These are phyloP conservation scores for Sinocyclocheilus rhinocerous DNA, from an alignment of 2,113 vertebrate genomes.

Conservation along the genomic window DNA sequence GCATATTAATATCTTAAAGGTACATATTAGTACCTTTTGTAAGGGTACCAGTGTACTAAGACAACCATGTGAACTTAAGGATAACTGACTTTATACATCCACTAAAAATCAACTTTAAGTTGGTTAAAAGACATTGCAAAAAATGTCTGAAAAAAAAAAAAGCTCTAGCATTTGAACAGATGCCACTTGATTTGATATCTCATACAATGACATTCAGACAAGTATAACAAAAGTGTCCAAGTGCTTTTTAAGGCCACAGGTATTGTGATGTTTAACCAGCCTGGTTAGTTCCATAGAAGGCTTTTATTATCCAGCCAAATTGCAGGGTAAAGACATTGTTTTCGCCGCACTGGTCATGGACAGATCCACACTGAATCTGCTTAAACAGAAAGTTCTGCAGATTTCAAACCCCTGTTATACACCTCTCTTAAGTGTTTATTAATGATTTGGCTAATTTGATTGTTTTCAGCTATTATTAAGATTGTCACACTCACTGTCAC, in stretches of 20 bases:
- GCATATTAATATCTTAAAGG: no score
- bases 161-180: neutral
- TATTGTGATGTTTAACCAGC: neutral
- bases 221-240: neutral
- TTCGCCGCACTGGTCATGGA: neutral
- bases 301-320: conserved; percentile 18
- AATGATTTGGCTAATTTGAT: neutral
- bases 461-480: neutral
- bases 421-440: neutral
- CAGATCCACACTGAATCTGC: neutral
- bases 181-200: neutral
- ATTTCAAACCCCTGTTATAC: neutral
- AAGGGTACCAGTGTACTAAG: no score
- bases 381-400: neutral
- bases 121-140: neutral
- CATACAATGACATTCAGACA: neutral
- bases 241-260: neutral
- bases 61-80: no score
- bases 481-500: neutral
- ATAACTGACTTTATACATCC: neutral
- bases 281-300: neutral
- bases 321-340: conserved; percentile 14
- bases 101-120: no score
- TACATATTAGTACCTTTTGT: no score
- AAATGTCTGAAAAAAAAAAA: neutral